These are phyloP conservation scores for Porites australiensis DNA, from an alignment of 64 coral and sea anemone genomes.

Conservation along the genomic window DNA sequence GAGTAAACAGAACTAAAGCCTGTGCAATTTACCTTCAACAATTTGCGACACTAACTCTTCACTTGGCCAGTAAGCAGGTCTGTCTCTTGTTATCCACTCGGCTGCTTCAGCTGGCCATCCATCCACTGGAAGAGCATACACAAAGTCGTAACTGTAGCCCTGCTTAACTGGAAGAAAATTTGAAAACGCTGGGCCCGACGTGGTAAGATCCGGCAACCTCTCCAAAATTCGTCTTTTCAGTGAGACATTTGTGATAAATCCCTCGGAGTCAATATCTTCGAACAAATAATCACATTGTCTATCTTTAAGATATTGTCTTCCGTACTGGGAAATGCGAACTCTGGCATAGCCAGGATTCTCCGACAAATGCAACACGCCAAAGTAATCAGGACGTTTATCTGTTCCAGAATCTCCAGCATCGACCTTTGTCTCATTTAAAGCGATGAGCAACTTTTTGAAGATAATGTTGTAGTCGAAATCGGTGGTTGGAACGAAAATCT, in stretches of 20 bases:
- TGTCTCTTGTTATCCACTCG: slow-evolving; percentile 39
- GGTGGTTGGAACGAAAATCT: slow-evolving; percentile 25
- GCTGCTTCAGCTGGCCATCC: not conserved
- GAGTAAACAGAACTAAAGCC: no score
- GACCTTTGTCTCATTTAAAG: slow-evolving; percentile 1
- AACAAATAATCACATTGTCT: slow-evolving; percentile 27
- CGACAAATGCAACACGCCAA: slow-evolving; percentile 10
- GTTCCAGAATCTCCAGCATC: slow-evolving; percentile 15
- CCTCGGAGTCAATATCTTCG: slow-evolving; percentile 29
- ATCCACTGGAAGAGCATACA: slow-evolving; percentile 27
- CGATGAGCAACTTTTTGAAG: slow-evolving; percentile 15
- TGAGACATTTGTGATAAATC: not conserved
- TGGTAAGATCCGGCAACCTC: not conserved
- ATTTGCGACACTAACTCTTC: slow-evolving; percentile 32
- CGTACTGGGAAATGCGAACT: slow-evolving; percentile 2
- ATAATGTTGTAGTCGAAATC: slow-evolving; percentile 38
- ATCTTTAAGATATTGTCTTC: slow-evolving; percentile 30
- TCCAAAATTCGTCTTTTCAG: slow-evolving; percentile 31
- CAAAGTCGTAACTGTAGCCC: slow-evolving; percentile 17
- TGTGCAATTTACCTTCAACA: not conserved
- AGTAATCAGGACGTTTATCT: not conserved
- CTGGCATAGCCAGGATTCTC: slow-evolving; percentile 22
- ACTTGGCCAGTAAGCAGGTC: slow-evolving; percentile 13
- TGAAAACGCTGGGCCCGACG: slow-evolving; percentile 10
- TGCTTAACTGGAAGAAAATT: slow-evolving; percentile 28